phyloP scores from a whole-genome alignment of 2,113 vertebrate species.

The Zosterops pallidus region DNA sequence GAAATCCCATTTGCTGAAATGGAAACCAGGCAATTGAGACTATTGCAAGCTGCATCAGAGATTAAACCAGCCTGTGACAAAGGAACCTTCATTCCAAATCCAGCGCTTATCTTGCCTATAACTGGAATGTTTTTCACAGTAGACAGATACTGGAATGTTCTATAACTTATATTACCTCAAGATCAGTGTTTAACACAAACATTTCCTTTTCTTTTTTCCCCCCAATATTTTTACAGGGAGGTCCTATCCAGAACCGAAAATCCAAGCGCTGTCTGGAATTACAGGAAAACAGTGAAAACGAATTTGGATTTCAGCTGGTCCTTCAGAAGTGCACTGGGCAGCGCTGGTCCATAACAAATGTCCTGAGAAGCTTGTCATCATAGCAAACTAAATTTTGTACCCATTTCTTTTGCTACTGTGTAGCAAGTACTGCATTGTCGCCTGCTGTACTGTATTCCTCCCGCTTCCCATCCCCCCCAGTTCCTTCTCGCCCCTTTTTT shows the following conservation, averaged over 20 bases:
- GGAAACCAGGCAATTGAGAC: not conserved
- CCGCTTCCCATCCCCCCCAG: not conserved
- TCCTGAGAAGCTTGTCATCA: slow-evolving; percentile 81
- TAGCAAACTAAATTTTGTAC: slow-evolving; percentile 69
- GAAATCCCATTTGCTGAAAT: not conserved
- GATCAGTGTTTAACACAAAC: not conserved
- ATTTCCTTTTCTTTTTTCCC: not conserved
- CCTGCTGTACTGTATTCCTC: slow-evolving; percentile 80
- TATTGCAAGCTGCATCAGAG: not conserved
- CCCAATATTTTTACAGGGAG: slow-evolving; percentile 81
- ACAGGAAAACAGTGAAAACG: slow-evolving; percentile 86
- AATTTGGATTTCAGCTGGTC: slow-evolving; percentile 92
- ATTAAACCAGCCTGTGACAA: not conserved
- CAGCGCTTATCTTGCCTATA: not conserved
- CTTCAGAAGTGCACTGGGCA: slow-evolving; percentile 95
- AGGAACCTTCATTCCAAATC: not conserved
- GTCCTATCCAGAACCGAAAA: slow-evolving; percentile 95
- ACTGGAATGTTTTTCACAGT: not conserved
- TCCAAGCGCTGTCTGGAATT: slow-evolving; percentile 96
- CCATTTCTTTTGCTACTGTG: slow-evolving; percentile 89
- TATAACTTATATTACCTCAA: not conserved
- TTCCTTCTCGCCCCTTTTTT: not conserved
- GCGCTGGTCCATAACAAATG: slow-evolving; percentile 92
- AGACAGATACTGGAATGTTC: not conserved
- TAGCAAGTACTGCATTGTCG: slow-evolving; percentile 82